Evolutionary conservation across 2,888 invertebrate species (phyloP).

Genomic region (Agrochola litura): DNA sequence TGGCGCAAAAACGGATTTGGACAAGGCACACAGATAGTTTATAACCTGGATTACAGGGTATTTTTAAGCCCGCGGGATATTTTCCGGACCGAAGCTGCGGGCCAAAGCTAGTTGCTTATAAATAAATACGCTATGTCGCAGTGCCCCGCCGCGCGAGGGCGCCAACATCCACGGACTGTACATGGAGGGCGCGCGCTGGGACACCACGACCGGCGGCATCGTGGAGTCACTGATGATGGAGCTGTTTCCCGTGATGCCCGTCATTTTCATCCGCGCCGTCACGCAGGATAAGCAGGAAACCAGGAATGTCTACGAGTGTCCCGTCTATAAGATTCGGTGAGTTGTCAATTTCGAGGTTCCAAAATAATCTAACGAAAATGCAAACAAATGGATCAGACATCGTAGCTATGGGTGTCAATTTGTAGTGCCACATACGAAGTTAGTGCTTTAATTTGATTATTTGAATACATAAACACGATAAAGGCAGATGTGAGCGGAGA

Average conservation of each 20-base stretch:
- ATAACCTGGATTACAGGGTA: too few relatives aligned
- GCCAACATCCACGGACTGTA: slow-evolving; percentile 96
- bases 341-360: slow-evolving; percentile 1
- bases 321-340: slow-evolving; percentile 97
- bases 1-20: too few relatives aligned
- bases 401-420: not conserved
- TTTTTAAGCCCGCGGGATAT: not conserved
- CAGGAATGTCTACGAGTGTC: slow-evolving; percentile 97
- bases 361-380: not conserved
- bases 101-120: not conserved
- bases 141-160: slow-evolving; percentile 96
- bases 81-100: not conserved
- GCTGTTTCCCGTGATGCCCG: slow-evolving; percentile 97
- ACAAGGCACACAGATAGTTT: too few relatives aligned
- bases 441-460: not conserved
- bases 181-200: slow-evolving; percentile 99
- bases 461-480: not conserved
- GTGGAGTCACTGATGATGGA: slow-evolving; percentile 97
- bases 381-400: not conserved
- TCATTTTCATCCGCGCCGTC: slow-evolving; percentile 96
- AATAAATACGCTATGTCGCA: slow-evolving; percentile 68
- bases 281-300: slow-evolving; percentile 97
- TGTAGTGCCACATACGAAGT: not conserved
- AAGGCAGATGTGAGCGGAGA: too few relatives aligned
- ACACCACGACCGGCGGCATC: slow-evolving; percentile 94